These are phyloP conservation scores for Serranus cabrilla DNA, from an alignment of 2,797 vertebrate species.

Conservation along the genomic window DNA sequence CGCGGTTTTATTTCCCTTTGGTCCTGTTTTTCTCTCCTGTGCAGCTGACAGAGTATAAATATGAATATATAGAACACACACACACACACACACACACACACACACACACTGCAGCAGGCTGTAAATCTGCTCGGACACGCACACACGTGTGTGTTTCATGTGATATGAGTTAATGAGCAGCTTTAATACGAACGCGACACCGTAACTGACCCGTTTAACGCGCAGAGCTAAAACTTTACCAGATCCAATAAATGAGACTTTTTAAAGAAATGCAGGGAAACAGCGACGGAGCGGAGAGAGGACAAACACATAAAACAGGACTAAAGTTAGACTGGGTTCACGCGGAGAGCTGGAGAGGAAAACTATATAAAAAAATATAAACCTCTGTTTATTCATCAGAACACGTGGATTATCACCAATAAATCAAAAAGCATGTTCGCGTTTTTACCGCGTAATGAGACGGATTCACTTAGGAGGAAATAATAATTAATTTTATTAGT, in stretches of 20 bases:
- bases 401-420: no score
- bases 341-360: conserved; percentile 10
- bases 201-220: conserved; percentile 46
- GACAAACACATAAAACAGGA: no score
- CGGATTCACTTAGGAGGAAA: no score
- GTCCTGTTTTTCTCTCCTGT: conserved; percentile 8
- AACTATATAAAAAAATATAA: no score
- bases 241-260: conserved; percentile 29
- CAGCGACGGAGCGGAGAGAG: not conserved
- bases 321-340: no score
- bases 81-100: conserved; percentile 14
- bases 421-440: no score
- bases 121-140: conserved; percentile 36
- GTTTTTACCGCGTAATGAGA: no score
- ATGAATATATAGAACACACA: conserved; percentile 26
- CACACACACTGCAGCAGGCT: not conserved
- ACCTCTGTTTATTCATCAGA: no score
- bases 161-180: conserved; percentile 1
- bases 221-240: conserved; percentile 33
- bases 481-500: no score
- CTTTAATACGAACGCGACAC: conserved; percentile 25
- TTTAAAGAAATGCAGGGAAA: conserved; percentile 37
- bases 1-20: conserved; percentile 42
- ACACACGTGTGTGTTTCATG: conserved; percentile 5
- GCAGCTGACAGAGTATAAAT: conserved; percentile 49